Base-by-base conservation (phyloP, 2,113 vertebrate genomes). In the Eurypyga helias region DNA sequence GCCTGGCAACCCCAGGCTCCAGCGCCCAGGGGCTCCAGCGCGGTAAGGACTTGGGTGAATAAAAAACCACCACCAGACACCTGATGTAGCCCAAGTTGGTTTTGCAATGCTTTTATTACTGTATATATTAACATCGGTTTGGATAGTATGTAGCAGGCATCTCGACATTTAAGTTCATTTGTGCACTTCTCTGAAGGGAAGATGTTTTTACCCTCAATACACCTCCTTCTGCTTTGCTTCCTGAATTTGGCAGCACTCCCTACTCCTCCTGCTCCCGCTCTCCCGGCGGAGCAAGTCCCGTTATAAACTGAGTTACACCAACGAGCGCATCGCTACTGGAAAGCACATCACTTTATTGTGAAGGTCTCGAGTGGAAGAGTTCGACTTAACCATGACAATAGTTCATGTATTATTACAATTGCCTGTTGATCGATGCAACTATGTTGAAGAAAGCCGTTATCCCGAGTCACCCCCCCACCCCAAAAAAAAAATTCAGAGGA, bases 271-370 rank as follows among this genome's bases (percentile, higher is more conserved):
- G 33, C 76, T 90, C 83, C 89, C 5, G 13, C 92, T 71, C 89
- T 29, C 10, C 0, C 9, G 38, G 80, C 93, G 94, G 93, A 96
- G 93, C 91, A 29, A 58, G 85, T 97, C 93, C 96, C 97, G 95
- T 93, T 83, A 57, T 13, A 54, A 21, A 88, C 98, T 96, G 93
- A 98, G 98, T 94, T 98, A 97, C 98, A 97, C 98, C 97, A 97
- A 98, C 96, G 97, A 98, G 98, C 98, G 98, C 97, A 81, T 95
- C 98, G 98, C 97, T 98, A 98, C 97, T 98, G 98, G 97, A 98
- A 98, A 98, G 98, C 98, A 98, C 98, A 98, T 97, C 98, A 98
- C 98, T 98, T 98, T 98, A 98, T 98, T 98, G 98, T 98, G 98
- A 98, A 98, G 98, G 97, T 98, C 97, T 98, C 96, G 89, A 98